These are phyloP conservation scores for Oscheius onirici DNA, from an alignment of 2,888 invertebrate genomes.

Conservation along the genomic window DNA sequence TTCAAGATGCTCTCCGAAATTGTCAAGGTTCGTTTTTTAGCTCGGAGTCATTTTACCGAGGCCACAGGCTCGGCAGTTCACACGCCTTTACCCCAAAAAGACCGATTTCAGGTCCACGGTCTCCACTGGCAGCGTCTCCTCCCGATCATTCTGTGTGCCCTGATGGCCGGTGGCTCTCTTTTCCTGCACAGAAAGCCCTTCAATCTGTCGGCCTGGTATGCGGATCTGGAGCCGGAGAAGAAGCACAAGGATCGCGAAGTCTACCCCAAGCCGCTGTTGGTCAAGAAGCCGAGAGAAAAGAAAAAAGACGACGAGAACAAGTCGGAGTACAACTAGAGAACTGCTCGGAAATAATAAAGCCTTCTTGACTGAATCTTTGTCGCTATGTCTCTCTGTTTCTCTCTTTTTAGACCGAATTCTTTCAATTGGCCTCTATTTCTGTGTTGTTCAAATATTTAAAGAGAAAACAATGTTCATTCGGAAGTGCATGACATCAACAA, in stretches of 20 bases:
- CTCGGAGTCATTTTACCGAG: neutral
- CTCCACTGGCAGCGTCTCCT: neutral
- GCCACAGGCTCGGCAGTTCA: neutral
- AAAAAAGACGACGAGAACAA: neutral
- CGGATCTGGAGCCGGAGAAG: constrained; percentile 6
- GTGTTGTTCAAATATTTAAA: no score
- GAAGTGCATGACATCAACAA: no score
- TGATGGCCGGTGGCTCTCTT: neutral
- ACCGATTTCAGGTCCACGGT: neutral
- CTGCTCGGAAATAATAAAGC: neutral
- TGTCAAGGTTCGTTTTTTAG: neutral
- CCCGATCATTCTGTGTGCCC: neutral
- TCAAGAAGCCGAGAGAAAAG: neutral
- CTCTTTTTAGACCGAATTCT: no score
- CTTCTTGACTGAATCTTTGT: no score
- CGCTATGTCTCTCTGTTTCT: neutral
- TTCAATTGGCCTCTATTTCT: no score
- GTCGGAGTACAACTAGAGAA: neutral
- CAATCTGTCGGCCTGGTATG: constrained; percentile 10
- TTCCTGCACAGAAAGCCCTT: constrained; percentile 3
- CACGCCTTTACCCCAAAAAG: no score
- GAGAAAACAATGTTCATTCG: no score
- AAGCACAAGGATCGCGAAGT: neutral
- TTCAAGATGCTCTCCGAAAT: neutral
- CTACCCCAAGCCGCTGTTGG: constrained; percentile 4